Evolutionary conservation across 2,888 invertebrate genomes (phyloP), one percentile per base, ranked within the genome.

Genomic region (Augochlorella aurata): DNA sequence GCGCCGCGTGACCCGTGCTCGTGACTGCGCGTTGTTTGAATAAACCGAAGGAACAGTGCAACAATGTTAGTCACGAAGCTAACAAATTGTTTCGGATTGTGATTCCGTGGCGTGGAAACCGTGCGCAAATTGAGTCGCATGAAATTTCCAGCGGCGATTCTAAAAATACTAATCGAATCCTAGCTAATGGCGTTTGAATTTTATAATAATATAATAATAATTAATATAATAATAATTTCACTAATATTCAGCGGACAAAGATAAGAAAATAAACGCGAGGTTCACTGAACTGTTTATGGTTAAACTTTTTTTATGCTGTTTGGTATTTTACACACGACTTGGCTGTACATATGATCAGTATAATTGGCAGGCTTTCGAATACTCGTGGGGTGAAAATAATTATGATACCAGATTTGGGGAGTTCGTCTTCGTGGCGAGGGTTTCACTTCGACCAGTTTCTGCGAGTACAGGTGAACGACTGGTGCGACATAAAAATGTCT

Each of bases 381-480:
- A 38, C 38, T 3, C 0, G 3, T 7, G 38, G 3, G 3, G 3
- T 38, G 5, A 38, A 5, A 38, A 5, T 38, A 7, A 1, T 7
- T 38, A 38, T 38, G 38, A 38, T 38, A 38, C 1, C 0, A 38
- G 5, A 38, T 38, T 38, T 38, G 3, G 38, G 38, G 38, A 38
- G 38, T 5, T 5, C 38, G 38, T 38, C 2, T 38, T 38, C 2
- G 14, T 24, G 58, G 21, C 24, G 58, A 24, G 2, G 58, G 58
- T 58, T 58, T 58, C 58, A 58, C 58, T 24, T 58, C 12, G 54
- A 54, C 21, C 54, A 54, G 54, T 54, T 54, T 10, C 24, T 24
- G 24, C 58, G 58, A 24, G 24, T 24, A 58, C 58, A 58, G 58
- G 58, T 58, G 58, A 58, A 24, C 58, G 58, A 58, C 58, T 58